These are phyloP conservation scores for Metalampra italica DNA, from an alignment of 2,888 invertebrate genomes.

Conservation along the genomic window DNA sequence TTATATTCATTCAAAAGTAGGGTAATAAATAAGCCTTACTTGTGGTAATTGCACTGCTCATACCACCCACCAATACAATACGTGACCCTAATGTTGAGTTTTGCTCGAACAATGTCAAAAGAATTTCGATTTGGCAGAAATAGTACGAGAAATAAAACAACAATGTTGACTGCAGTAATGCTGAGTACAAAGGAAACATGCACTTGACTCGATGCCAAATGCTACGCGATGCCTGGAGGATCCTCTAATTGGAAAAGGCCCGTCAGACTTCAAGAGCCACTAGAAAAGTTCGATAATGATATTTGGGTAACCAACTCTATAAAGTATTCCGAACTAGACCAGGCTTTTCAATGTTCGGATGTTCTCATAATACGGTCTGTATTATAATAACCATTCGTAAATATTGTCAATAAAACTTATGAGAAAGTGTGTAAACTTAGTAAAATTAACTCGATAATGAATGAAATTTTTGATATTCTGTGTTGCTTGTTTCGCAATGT, in stretches of 20 bases:
- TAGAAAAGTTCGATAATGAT: constrained; percentile 3
- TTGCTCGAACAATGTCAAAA: background rate
- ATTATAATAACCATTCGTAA: no score
- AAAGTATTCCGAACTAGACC: background rate
- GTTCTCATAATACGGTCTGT: background rate
- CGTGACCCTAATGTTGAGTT: background rate
- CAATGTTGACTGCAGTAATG: constrained; percentile 1
- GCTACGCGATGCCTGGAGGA: background rate
- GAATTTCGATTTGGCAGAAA: constrained; percentile 9
- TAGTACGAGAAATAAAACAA: constrained; percentile 3
- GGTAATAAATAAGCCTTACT: no score
- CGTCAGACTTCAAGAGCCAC: background rate
- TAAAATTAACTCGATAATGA: no score
- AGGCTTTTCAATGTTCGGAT: background rate
- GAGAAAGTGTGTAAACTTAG: no score
- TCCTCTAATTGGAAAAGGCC: constrained; percentile 9
- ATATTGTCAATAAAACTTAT: no score
- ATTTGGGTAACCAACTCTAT: background rate
- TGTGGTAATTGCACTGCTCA: no score
- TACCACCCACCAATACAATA: background rate
- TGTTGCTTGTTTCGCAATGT: no score
- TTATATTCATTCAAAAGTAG: no score
- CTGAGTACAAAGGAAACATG: constrained; percentile 1
- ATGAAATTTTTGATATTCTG: no score
- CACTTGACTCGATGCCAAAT: constrained; percentile 11